Percentiles rank a stretch among this genome's conserved stretches.
Conservation (phyloP, 2,888 invertebrate genomes). For the Acleris emargana region DNA sequence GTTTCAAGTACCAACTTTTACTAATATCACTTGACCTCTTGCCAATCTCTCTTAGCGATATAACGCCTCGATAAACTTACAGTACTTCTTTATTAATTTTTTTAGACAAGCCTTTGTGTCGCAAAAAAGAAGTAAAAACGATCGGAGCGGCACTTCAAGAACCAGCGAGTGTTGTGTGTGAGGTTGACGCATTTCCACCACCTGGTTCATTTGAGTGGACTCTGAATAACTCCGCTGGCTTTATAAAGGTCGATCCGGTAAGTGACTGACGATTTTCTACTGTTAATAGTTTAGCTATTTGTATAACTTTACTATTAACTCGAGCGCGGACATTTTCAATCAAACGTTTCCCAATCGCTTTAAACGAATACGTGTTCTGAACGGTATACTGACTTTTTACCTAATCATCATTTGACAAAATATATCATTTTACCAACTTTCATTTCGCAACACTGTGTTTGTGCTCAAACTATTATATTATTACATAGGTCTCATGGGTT, state of each 20-base stretch:
- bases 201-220: conserved; percentile 94
- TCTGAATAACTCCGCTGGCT: conserved; percentile 94
- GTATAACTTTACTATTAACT: not conserved
- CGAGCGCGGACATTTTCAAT: too few species aligned
- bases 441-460: too few species aligned
- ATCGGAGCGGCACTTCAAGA: conserved; percentile 94
- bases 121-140: conserved; percentile 90
- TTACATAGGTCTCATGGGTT: too few species aligned
- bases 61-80: conserved; percentile 3
- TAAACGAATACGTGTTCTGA: too few species aligned
- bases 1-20: not conserved
- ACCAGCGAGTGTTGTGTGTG: conserved; percentile 90
- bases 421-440: too few species aligned
- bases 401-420: too few species aligned
- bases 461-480: too few species aligned
- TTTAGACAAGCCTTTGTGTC: conserved; percentile 93
- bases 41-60: not conserved
- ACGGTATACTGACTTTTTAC: too few species aligned
- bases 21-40: not conserved
- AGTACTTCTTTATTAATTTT: conserved; percentile 26
- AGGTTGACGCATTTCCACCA: conserved; percentile 93
- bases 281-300: not conserved
- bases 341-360: too few species aligned
- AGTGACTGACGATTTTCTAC: conserved; percentile 45
- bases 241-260: conserved; percentile 86